Evolutionary conservation across 2,113 vertebrate species (phyloP).

Genomic region (Sorex araneus): DNA sequence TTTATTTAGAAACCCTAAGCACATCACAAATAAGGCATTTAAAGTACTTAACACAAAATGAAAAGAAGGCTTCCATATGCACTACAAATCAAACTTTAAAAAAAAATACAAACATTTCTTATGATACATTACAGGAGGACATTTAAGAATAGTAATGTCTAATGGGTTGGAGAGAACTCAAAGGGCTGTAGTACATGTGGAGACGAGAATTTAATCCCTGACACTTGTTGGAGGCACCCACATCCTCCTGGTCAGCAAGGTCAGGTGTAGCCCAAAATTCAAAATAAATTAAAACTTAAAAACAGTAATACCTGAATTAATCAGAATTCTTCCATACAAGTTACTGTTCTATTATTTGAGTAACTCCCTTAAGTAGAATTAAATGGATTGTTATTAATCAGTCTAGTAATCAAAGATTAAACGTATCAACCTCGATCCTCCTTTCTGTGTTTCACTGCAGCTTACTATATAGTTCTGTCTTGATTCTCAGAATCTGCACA

Average conservation of each 20-base stretch:
- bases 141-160: too few relatives aligned
- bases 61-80: neutral
- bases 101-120: too few relatives aligned
- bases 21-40: constrained; percentile 27
- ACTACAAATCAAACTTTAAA: constrained; percentile 14
- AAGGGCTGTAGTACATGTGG: too few relatives aligned
- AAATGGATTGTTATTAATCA: constrained; percentile 46
- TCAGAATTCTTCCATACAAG: constrained; percentile 57
- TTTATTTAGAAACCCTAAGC: constrained; percentile 31
- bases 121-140: too few relatives aligned
- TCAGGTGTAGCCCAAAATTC: too few relatives aligned
- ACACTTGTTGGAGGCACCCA: too few relatives aligned
- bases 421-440: neutral
- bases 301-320: constrained; percentile 41
- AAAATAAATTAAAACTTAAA: constrained; percentile 32
- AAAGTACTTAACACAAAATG: constrained; percentile 59
- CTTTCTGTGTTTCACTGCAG: constrained; percentile 43
- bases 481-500: constrained; percentile 43
- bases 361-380: constrained; percentile 48
- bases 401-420: constrained; percentile 28
- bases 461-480: constrained; percentile 49
- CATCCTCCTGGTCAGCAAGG: too few relatives aligned
- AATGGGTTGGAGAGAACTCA: too few relatives aligned
- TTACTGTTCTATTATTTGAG: constrained; percentile 35
- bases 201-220: too few relatives aligned